Evolutionary conservation across 2,797 vertebrate genomes (phyloP).

Genomic region (Tinamus major): DNA sequence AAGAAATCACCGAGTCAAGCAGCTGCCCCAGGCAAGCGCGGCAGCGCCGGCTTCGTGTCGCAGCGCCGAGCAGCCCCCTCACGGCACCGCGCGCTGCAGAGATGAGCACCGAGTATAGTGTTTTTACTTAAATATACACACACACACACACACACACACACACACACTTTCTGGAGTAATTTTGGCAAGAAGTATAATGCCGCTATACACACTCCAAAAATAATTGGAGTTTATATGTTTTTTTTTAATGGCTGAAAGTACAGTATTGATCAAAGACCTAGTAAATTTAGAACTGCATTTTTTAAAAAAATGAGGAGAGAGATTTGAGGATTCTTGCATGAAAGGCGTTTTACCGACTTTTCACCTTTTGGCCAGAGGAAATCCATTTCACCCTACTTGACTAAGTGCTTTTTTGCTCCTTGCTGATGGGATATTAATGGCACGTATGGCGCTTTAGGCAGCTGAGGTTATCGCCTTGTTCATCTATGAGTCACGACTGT

Average conservation of each 20-base stretch:
- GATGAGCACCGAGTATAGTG: not conserved
- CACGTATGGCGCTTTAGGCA: not conserved
- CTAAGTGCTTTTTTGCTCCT: conserved; percentile 7
- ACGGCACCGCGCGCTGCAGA: not conserved
- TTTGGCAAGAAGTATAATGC: not conserved
- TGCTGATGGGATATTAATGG: not conserved
- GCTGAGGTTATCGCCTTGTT: not conserved
- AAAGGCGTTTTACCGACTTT: conserved; percentile 12
- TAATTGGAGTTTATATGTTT: not conserved
- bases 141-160: too few relatives aligned
- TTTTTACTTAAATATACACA: not conserved
- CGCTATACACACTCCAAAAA: not conserved
- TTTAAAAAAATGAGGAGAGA: not conserved
- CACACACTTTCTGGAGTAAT: not conserved
- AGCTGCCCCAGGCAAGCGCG: not conserved
- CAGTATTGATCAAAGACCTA: not conserved
- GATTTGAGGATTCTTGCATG: not conserved
- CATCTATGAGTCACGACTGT: not conserved
- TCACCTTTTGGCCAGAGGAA: conserved; percentile 10
- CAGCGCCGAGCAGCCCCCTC: not conserved
- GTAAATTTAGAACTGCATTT: not conserved
- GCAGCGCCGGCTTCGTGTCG: not conserved
- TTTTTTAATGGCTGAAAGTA: not conserved
- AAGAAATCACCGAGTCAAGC: not conserved
- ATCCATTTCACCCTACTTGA: not conserved